Evolutionary conservation across 2,113 vertebrate genomes (phyloP).

Genomic region (Urocynchramus pylzowi): DNA sequence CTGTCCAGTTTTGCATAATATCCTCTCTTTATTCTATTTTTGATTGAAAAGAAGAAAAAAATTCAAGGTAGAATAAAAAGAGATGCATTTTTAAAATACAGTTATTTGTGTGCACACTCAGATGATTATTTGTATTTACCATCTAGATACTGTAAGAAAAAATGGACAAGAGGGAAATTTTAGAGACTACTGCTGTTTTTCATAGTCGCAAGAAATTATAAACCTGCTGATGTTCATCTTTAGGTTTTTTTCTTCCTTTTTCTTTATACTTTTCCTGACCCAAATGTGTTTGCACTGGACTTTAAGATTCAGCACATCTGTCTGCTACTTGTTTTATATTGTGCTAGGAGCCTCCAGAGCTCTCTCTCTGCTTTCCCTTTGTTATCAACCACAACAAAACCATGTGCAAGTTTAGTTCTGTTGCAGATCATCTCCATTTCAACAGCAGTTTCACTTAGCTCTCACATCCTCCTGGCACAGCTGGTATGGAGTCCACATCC

Average conservation of each 20-base stretch:
- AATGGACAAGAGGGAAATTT: not conserved
- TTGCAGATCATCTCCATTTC: constrained; percentile 50
- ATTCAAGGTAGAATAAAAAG: not conserved
- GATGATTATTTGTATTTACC: not conserved
- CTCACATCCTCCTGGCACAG: constrained; percentile 23
- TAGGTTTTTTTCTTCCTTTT: not conserved
- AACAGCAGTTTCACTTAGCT: constrained; percentile 66
- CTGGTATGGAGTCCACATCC: constrained; percentile 47
- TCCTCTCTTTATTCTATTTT: not conserved
- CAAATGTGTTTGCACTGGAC: constrained; percentile 26
- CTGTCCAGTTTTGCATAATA: not conserved
- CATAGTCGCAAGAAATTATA: not conserved
- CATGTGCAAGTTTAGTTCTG: not conserved
- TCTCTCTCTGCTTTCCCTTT: constrained; percentile 3
- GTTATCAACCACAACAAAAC: constrained; percentile 28
- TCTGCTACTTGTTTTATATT: not conserved
- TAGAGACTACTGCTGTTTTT: not conserved
- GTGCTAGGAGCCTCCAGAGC: not conserved
- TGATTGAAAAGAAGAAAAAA: not conserved
- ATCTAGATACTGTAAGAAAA: not conserved
- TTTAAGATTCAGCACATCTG: constrained; percentile 50
- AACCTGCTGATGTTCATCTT: not conserved
- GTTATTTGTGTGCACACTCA: not conserved
- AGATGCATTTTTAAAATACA: not conserved
- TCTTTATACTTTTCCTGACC: not conserved